Conservation (phyloP, 2,888 invertebrate genomes). For the Frankliniella fusca region DNA sequence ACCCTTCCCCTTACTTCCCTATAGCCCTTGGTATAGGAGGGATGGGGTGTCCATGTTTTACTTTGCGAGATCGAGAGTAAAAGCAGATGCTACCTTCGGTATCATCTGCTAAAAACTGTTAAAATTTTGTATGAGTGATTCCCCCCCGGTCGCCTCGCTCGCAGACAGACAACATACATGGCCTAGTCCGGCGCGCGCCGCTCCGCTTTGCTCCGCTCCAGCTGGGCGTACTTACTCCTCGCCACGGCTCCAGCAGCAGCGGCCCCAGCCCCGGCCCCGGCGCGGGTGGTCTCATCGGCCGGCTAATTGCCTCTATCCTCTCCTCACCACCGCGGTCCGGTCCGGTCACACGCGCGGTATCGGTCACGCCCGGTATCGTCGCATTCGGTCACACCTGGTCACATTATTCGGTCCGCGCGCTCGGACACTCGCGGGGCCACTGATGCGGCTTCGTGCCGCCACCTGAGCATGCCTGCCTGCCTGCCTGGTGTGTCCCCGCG, state of each 20-base stretch:
- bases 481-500: not conserved
- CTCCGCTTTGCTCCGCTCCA: not conserved
- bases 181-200: too few relatives aligned
- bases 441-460: not conserved
- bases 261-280: not conserved
- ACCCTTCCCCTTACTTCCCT: too few relatives aligned
- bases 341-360: not conserved
- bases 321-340: not conserved
- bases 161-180: too few relatives aligned
- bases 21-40: too few relatives aligned
- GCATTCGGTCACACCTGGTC: not conserved
- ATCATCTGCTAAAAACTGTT: too few relatives aligned
- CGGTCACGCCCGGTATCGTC: slow-evolving; percentile 2
- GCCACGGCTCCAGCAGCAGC: slow-evolving; percentile 12
- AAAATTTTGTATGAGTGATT: too few relatives aligned
- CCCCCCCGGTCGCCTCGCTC: not conserved
- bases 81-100: too few relatives aligned
- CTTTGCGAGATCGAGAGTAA: too few relatives aligned
- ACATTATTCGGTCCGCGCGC: not conserved
- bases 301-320: not conserved
- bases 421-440: not conserved
- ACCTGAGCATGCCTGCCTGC: too few relatives aligned
- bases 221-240: not conserved
- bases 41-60: too few relatives aligned
- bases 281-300: not conserved